Conservation (phyloP, 1,140 invertebrate genomes). For the Latrodectus geometricus region DNA sequence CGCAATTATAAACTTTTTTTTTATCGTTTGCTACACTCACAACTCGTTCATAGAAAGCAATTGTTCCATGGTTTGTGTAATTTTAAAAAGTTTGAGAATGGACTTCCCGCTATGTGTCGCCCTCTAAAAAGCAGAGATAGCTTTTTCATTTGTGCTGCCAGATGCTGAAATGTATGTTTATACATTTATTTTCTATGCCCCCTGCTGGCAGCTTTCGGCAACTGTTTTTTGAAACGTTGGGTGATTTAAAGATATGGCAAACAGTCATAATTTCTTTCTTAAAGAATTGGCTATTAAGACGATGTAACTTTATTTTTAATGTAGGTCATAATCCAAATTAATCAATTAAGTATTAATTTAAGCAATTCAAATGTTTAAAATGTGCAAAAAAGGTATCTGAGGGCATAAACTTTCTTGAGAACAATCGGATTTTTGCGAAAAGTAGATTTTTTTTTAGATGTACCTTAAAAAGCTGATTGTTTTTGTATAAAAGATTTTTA, state of each 20-base stretch:
- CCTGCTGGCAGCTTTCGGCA: slow-evolving; percentile 15
- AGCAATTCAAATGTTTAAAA: too few relatives aligned
- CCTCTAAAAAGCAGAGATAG: background rate
- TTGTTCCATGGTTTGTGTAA: background rate
- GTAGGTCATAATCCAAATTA: too few relatives aligned
- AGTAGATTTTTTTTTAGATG: too few relatives aligned
- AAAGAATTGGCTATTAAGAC: background rate
- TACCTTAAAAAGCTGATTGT: too few relatives aligned
- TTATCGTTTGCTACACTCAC: slow-evolving; percentile 4
- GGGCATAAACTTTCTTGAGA: too few relatives aligned
- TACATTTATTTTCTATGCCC: slow-evolving; percentile 15
- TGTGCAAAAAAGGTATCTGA: too few relatives aligned
- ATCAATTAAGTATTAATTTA: too few relatives aligned
- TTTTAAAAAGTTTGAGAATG: background rate
- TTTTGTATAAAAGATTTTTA: too few relatives aligned
- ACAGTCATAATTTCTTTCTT: background rate
- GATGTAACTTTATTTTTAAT: background rate
- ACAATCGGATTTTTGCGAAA: too few relatives aligned
- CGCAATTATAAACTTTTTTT: slow-evolving; percentile 45
- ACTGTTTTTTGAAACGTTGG: slow-evolving; percentile 28
- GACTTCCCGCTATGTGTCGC: background rate
- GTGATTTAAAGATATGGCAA: background rate
- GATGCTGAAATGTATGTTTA: slow-evolving; percentile 45
- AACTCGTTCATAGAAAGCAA: slow-evolving; percentile 1
- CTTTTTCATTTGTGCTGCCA: slow-evolving; percentile 14